A percentile compares a stretch with the other conserved stretches of the same genome.
phyloP scores from a whole-genome alignment of 2,888 invertebrate species.

The Ellobium chinense region DNA sequence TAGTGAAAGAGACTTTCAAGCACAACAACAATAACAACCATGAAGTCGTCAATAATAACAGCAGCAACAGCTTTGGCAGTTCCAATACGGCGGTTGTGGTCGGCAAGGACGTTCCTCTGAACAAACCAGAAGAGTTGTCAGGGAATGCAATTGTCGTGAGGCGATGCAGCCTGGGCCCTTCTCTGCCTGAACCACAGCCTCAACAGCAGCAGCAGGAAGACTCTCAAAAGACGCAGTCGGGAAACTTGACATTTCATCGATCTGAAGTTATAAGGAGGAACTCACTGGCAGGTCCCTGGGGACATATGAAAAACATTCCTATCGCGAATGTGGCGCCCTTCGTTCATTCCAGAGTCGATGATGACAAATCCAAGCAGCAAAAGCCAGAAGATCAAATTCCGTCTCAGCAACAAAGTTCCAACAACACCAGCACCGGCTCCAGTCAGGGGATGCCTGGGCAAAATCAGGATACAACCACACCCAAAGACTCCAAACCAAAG shows the following conservation, averaged over 20 bases:
- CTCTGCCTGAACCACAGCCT: slow-evolving; percentile 22
- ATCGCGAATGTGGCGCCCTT: slow-evolving; percentile 71
- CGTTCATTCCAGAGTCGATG: slow-evolving; percentile 55
- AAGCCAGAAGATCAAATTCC: not conserved
- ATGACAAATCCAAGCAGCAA: slow-evolving; percentile 37
- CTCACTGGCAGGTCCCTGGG: slow-evolving; percentile 50
- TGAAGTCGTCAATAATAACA: slow-evolving; percentile 18
- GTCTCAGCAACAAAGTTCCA: not conserved
- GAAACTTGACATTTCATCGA: slow-evolving; percentile 23
- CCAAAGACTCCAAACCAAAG: not conserved
- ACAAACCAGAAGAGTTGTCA: slow-evolving; percentile 24
- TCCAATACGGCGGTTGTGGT: not conserved
- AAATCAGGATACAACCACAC: not conserved
- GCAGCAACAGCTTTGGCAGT: not conserved
- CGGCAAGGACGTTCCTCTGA: not conserved
- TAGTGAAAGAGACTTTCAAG: slow-evolving; percentile 26
- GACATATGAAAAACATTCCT: slow-evolving; percentile 64
- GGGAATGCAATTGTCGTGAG: slow-evolving; percentile 39
- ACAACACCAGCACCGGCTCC: not conserved
- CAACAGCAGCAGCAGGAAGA: slow-evolving; percentile 23
- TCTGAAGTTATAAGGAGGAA: slow-evolving; percentile 49
- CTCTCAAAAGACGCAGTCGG: not conserved
- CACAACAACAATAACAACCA: slow-evolving; percentile 40
- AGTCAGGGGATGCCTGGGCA: not conserved
- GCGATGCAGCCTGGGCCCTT: slow-evolving; percentile 36